These are phyloP conservation scores for Muntiacus muntjak DNA, from an alignment of 2,113 vertebrate genomes.

Conservation along the genomic window DNA sequence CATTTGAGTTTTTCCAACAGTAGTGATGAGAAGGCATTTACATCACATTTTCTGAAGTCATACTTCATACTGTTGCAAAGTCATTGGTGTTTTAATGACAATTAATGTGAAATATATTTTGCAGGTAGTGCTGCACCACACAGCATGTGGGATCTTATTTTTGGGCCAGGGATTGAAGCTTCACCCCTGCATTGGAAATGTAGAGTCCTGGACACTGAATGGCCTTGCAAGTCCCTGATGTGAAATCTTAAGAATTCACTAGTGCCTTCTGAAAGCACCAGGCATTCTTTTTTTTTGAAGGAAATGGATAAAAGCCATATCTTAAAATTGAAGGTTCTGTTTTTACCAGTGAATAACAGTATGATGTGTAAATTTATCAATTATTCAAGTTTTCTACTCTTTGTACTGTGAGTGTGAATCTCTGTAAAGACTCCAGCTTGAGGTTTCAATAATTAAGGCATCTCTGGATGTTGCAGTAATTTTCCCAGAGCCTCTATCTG, in stretches of 20 bases:
- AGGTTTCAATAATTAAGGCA: background rate
- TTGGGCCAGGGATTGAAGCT: background rate
- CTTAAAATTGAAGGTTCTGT: background rate
- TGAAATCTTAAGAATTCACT: background rate
- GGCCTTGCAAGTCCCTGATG: background rate
- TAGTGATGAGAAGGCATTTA: background rate
- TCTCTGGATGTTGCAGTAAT: background rate
- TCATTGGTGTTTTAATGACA: background rate
- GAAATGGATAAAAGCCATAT: background rate
- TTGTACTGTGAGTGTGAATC: background rate
- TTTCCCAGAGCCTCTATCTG: background rate
- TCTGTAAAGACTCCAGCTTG: background rate
- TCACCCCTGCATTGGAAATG: background rate
- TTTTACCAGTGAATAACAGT: background rate
- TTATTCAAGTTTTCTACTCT: background rate
- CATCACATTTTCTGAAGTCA: background rate
- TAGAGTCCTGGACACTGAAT: background rate
- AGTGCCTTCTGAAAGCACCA: background rate
- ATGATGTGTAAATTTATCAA: background rate
- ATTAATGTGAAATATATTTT: background rate
- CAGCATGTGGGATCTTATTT: background rate
- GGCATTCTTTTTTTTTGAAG: background rate
- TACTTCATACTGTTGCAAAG: background rate
- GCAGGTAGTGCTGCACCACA: background rate
- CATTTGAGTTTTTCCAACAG: background rate